Conservation (phyloP, 2,888 invertebrate species). For the Microchrysa polita region DNA sequence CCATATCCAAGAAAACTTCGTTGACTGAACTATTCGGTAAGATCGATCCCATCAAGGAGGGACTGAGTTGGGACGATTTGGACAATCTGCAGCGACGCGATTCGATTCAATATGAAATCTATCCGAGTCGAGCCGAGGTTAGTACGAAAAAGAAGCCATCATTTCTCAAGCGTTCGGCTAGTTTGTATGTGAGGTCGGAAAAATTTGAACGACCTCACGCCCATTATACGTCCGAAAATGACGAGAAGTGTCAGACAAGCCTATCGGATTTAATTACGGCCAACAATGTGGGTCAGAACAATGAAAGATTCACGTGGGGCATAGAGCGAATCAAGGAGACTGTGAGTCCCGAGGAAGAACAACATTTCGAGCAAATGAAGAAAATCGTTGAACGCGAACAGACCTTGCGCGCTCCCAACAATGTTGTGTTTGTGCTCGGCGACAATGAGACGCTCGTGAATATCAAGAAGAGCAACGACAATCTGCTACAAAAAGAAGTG, state of each 20-base stretch:
- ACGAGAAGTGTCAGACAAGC: slow-evolving; percentile 56
- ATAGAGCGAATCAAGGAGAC: slow-evolving; percentile 62
- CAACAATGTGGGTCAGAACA: slow-evolving; percentile 60
- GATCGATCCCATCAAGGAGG: slow-evolving; percentile 60
- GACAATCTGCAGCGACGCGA: slow-evolving; percentile 54
- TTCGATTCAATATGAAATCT: slow-evolving; percentile 52
- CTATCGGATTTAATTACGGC: slow-evolving; percentile 62
- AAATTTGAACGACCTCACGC: slow-evolving; percentile 14
- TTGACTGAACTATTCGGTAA: slow-evolving; percentile 48
- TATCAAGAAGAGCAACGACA: slow-evolving; percentile 65
- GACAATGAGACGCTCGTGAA: slow-evolving; percentile 76
- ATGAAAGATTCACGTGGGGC: slow-evolving; percentile 62
- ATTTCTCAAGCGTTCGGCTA: slow-evolving; percentile 33
- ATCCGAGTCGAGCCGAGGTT: slow-evolving; percentile 52
- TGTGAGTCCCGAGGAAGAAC: slow-evolving; percentile 60
- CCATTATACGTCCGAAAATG: background rate
- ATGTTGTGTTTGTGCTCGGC: slow-evolving; percentile 76
- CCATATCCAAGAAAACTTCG: slow-evolving; percentile 21
- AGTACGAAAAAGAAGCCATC: slow-evolving; percentile 1
- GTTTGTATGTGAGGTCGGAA: slow-evolving; percentile 27
- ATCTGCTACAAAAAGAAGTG: slow-evolving; percentile 4
- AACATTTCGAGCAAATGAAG: slow-evolving; percentile 58
- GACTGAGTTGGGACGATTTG: slow-evolving; percentile 58
- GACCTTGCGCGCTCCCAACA: slow-evolving; percentile 53
- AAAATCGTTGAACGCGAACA: slow-evolving; percentile 56